Conservation (phyloP, 2,797 vertebrate genomes). For the Bufotes viridis region DNA sequence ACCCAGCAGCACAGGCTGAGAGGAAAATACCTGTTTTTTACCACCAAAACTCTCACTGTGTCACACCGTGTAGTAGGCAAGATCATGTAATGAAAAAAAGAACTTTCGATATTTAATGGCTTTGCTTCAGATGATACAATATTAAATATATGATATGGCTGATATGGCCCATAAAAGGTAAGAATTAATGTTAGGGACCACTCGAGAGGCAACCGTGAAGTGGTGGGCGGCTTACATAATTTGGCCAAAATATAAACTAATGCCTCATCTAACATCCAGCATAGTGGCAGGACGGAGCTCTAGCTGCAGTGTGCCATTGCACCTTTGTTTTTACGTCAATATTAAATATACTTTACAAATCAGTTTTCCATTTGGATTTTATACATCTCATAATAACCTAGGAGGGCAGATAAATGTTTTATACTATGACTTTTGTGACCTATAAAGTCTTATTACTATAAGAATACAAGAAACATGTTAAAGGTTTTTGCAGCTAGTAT, state of each 20-base stretch:
- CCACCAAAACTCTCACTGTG: no score
- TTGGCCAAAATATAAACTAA: no score
- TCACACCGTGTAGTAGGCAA: neutral
- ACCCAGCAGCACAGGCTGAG: no score
- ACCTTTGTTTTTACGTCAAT: no score
- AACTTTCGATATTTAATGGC: neutral
- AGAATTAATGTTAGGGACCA: no score
- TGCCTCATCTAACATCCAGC: no score
- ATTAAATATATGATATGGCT: conserved; percentile 28
- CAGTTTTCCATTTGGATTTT: conserved; percentile 7
- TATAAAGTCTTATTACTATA: conserved; percentile 31
- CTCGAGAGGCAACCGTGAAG: no score
- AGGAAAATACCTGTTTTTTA: no score
- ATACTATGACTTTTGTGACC: conserved; percentile 40
- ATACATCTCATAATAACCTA: conserved; percentile 34
- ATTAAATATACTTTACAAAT: conserved; percentile 40
- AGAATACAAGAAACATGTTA: conserved; percentile 37
- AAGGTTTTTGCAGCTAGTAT: conserved; percentile 35
- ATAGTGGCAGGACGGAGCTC: no score
- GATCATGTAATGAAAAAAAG: neutral
- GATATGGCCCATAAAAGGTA: no score
- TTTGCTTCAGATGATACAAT: neutral
- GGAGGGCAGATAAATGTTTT: conserved; percentile 47
- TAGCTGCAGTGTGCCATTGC: no score
- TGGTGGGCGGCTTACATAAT: no score